Base-by-base conservation (phyloP, 1,140 invertebrate genomes). In the Littorina saxatilis region DNA sequence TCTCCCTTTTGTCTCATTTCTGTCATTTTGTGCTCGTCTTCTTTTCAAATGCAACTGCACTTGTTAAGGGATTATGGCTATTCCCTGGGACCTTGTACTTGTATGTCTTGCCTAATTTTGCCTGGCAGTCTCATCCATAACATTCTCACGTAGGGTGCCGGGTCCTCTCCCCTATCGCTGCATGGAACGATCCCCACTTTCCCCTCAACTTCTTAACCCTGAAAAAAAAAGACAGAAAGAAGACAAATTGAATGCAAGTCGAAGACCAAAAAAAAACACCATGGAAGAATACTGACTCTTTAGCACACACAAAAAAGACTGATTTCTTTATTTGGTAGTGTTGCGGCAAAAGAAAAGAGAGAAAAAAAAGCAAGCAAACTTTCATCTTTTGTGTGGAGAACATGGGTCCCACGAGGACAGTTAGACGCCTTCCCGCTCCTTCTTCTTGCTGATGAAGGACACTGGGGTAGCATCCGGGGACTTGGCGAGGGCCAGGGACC, bases 121-220 rank as follows among this genome's bases (percentile, higher is more conserved):
- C n/a, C 55, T 78, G 76, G 76, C 76, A 78, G 63, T n/a, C 76
- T 29, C 76, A 78, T 78, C 76, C 52, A 78, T 78, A 78, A 78
- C 63, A 39, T 29, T 27, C 66, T 39, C 61, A 32, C 61, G 35
- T 35, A 20, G n/a, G 66, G 0, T 68, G 35, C 37, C 66, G 5
- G 13, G 2, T 15, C 50, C 29, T 37, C 32, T 23, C 47, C 35
- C 32, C 63, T 20, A 68, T 35, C 63, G n/a, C n/a, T n/a, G n/a
- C n/a, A n/a, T n/a, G n/a, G n/a, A n/a, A n/a, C n/a, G n/a, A n/a
- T n/a, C 37, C 61, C 20, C 55, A 23, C 4, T 4, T 35, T 47
- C 23, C 73, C 73, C n/a, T 27, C 29, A n/a, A 32, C 47, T 15
- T 43, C 40, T 75, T 52, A n/a, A n/a, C n/a, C n/a, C n/a, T n/a